Base-by-base conservation (phyloP, 2,888 invertebrate genomes). In the Heliconius charithonia region DNA sequence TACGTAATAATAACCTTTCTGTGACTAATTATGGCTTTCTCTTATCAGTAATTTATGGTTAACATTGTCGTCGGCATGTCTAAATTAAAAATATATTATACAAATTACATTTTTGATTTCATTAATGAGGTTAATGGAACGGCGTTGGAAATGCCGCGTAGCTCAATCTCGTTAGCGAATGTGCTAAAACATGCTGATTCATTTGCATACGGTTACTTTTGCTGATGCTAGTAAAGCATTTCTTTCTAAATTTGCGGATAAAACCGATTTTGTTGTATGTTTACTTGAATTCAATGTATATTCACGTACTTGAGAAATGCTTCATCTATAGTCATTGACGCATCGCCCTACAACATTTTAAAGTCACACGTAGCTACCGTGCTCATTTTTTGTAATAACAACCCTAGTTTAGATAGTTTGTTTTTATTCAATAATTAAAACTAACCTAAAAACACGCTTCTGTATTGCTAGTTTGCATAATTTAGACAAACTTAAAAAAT, bases 111-210 rank as follows among this genome's bases (percentile, higher is more conserved):
- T 74, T 80, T 81, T 79, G 80, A 74, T 76, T 78, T 66, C 51
- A 71, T 70, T 87, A 93, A 89, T 91, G 94, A 94, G 95, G 94
- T 95, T 95, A 95, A 92, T 93, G 88, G 92, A 93, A 90, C 93
- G 89, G 86, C 89, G 89, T 85, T 90, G 89, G 87, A 89, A 92
- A 91, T 93, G 94, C 94, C 95, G 94, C 94, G 95, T 95, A 91
- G 94, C 89, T 86, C 86, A 90, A 85, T 92, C 90, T 90, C 90
- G 88, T 90, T 91, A 89, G 89, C 87, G 87, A 90, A 89, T 89
- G 87, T 87, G 84, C 82, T 85, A 85, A 93, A 94, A 94, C 93
- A 91, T 94, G 95, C 95, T 93, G 94, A 95, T 91, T 95, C 94
- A 95, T 95, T 94, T 92, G 88, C 93, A 93, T 93, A 92, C 87